Conservation (phyloP, 2,888 invertebrate species). For the Sepiola atlantica region DNA sequence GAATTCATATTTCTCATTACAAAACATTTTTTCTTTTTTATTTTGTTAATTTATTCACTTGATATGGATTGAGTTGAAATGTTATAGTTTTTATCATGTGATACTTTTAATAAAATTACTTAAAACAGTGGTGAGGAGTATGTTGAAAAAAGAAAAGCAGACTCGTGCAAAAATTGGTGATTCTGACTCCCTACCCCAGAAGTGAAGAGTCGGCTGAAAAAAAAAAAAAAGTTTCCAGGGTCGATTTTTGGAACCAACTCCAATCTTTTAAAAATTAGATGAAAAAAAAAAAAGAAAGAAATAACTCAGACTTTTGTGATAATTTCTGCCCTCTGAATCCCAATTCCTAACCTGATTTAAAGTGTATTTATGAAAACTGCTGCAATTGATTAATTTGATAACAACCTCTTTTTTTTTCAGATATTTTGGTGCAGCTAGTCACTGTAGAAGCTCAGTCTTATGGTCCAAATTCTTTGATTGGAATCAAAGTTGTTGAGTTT, state of each 20-base stretch:
- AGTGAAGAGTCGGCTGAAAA: no score
- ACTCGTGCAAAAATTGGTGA: no score
- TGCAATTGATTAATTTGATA: neutral
- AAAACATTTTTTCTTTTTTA: neutral
- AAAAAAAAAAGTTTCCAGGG: no score
- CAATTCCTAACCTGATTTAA: no score
- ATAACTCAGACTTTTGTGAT: no score
- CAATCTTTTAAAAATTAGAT: no score
- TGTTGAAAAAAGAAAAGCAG: no score
- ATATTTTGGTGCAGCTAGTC: conserved; percentile 75
- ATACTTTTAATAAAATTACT: neutral
- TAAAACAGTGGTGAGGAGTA: no score
- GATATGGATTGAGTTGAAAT: neutral
- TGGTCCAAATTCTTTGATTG: conserved; percentile 94
- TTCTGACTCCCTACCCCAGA: no score
- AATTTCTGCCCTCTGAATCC: neutral
- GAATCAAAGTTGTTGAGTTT: conserved; percentile 97
- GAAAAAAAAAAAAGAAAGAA: no score
- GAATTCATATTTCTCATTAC: neutral
- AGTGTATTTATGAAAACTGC: neutral
- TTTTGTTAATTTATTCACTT: neutral
- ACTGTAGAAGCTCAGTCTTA: conserved; percentile 91
- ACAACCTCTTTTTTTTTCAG: conserved; percentile 73
- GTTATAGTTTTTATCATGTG: neutral
- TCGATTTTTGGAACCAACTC: no score